Evolutionary conservation across 1,140 invertebrate genomes (phyloP), one percentile per base, ranked within the genome.

Genomic region (Caenorhabditis tropicalis): DNA sequence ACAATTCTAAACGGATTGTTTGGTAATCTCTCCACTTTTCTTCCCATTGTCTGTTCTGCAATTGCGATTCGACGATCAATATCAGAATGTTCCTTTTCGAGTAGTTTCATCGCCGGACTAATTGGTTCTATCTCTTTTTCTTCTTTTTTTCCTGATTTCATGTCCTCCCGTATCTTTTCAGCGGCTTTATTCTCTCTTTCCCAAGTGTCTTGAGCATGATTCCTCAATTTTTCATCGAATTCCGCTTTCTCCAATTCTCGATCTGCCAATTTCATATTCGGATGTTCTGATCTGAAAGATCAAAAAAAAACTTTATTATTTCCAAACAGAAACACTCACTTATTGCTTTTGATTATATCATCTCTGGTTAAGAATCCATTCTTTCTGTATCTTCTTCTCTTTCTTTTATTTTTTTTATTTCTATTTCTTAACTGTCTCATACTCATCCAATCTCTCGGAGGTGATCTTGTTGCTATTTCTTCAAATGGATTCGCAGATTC

Each of bases 401-500:
- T 70, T n/a, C 39, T 82, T 24, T 49, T 82, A n/a, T 51, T 21
- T 39, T 65, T 46, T 29, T 29, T 82, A 29, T 16, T 43, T 9
- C 60, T 21, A 46, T 70, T 82, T 51, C 82, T 82, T 16, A 82
- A 29, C 21, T 51, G 33, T 51, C 60, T 58, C 36, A 82, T 65
- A 15, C 27, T 60, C 46, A 48, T 46, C 24, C 60, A 19, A 15
- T 43, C 39, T 36, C 43, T 58, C 16, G 82, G 82, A 48, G 82
- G 82, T 16, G 82, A 58, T 51, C 82, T 70, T 7, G 82, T 82
- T 0, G 82, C 82, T 2, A 82, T 70, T n/a, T 82, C 82, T 49
- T 82, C 82, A 49, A 82, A 82, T 7, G 82, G 82, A 70, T 82
- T 82, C 7, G 24, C 79, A 31, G 36, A 43, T 12, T 82, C 82